Percentiles rank a stretch among this genome's conserved stretches.
Evolutionary conservation across 2,797 vertebrate genomes (phyloP).

Genomic region (Galago senegalensis): DNA sequence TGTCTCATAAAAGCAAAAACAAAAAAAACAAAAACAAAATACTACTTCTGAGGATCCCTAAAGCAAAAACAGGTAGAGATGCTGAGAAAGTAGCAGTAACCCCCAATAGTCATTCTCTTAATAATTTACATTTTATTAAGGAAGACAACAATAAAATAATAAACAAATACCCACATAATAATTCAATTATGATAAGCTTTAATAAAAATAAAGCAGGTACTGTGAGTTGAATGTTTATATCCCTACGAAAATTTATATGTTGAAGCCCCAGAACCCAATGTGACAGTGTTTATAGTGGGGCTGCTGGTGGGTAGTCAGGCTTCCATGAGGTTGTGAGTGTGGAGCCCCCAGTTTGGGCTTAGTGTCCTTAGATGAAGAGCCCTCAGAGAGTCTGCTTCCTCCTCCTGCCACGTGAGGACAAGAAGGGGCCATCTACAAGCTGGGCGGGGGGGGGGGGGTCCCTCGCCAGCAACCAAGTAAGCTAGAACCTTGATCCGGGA

Average conservation of each 20-base stretch:
- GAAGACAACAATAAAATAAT: not conserved
- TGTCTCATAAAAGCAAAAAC: too few species aligned
- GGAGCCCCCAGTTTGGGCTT: not conserved
- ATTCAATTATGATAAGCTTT: not conserved
- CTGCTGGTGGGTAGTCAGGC: not conserved
- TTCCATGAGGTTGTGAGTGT: not conserved
- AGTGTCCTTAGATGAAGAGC: not conserved
- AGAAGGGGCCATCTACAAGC: not conserved
- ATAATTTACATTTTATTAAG: not conserved
- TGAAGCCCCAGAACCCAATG: not conserved
- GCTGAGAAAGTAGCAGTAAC: not conserved
- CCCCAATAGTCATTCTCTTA: not conserved
- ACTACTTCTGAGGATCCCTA: not conserved
- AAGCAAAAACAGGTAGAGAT: not conserved
- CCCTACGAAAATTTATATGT: not conserved
- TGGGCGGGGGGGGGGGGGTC: too few species aligned
- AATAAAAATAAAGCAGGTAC: not conserved
- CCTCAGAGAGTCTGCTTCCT: not conserved
- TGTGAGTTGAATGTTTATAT: not conserved
- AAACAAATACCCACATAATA: not conserved
- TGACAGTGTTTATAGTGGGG: not conserved
- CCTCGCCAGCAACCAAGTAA: not conserved
- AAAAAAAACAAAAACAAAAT: too few species aligned
- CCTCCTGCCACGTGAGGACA: not conserved
- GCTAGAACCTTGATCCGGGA: not conserved